phyloP scores from a whole-genome alignment of 2,888 invertebrate species.

The Athalia rosae region DNA sequence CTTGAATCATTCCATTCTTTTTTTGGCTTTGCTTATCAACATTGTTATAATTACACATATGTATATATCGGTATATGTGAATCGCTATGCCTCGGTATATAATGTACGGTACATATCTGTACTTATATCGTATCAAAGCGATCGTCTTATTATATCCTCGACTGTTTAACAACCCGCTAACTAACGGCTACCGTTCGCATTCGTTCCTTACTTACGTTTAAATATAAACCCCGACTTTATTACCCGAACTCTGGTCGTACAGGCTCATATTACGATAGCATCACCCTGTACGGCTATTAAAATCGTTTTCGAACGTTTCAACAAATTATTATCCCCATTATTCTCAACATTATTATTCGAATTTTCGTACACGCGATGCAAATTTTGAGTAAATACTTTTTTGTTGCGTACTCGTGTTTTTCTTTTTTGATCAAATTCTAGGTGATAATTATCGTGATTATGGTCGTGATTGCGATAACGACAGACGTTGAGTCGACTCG shows the following conservation, averaged over 20 bases:
- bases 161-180: conserved; percentile 53
- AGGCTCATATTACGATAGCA: not conserved
- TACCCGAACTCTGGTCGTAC: conserved; percentile 10
- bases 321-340: not conserved
- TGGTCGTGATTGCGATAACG: no score
- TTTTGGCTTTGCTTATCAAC: no score
- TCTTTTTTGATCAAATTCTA: no score
- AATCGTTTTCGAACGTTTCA: not conserved
- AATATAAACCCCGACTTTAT: conserved; percentile 12
- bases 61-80: not conserved
- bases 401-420: no score
- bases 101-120: not conserved
- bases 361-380: not conserved
- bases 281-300: conserved; percentile 12
- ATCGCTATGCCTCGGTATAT: not conserved
- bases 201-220: not conserved
- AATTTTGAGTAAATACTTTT: not conserved
- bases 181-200: conserved; percentile 48
- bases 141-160: not conserved
- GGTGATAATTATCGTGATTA: no score
- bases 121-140: not conserved
- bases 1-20: no score
- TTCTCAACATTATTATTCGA: not conserved
- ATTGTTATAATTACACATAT: no score
- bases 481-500: no score